These are phyloP conservation scores for Leptatherina wallacei DNA, from an alignment of 2,797 vertebrate genomes.

Conservation along the genomic window DNA sequence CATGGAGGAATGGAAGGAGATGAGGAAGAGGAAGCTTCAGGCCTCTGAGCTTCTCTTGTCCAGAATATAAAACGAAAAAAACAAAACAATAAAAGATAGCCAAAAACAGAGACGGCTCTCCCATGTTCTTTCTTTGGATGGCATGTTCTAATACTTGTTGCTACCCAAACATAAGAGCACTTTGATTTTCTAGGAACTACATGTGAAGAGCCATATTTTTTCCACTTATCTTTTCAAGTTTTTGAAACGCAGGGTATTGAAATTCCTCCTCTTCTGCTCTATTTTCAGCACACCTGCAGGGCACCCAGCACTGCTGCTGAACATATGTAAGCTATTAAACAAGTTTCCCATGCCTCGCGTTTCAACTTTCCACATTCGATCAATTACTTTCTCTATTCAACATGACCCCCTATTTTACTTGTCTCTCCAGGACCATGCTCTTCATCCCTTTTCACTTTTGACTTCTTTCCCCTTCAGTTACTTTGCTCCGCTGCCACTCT, in stretches of 20 bases:
- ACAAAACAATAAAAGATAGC: background rate
- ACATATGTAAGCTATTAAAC: conserved; percentile 58
- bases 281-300: conserved; percentile 71
- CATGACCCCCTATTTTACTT: conserved; percentile 42
- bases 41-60: conserved; percentile 46
- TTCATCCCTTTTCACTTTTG: conserved; percentile 44
- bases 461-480: conserved; percentile 39
- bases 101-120: conserved; percentile 34
- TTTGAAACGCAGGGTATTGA: conserved; percentile 60
- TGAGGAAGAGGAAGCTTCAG: conserved; percentile 44
- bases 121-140: conserved; percentile 33
- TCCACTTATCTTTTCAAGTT: conserved; percentile 66
- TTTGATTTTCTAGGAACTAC: conserved; percentile 65
- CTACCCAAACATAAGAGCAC: conserved; percentile 59
- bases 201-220: conserved; percentile 51
- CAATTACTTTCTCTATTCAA: conserved; percentile 55
- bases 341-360: conserved; percentile 23
- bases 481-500: conserved; percentile 35
- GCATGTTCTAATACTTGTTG: conserved; percentile 34
- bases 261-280: conserved; percentile 65
- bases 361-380: conserved; percentile 52
- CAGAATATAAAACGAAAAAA: conserved; percentile 43
- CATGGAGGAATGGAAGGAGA: conserved; percentile 35
- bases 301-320: conserved; percentile 49
- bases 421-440: conserved; percentile 60